Percentiles rank a stretch among this genome's conserved stretches.
Conservation (phyloP, 2,797 vertebrate genomes). For the Acropternis orthonyx region DNA sequence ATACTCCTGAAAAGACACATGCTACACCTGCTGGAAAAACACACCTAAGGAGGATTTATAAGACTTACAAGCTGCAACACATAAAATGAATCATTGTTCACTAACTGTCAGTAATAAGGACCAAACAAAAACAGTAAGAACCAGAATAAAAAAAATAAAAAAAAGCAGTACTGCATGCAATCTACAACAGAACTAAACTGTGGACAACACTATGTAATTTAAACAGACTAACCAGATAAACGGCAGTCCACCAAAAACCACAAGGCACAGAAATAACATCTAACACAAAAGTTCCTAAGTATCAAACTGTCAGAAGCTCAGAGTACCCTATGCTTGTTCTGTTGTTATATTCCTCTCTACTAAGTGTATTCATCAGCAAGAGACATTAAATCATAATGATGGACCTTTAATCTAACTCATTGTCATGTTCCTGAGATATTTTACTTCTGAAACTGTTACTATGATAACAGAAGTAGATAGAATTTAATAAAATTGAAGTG, state of each 20-base stretch:
- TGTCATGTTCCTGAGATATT: background rate
- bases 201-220: background rate
- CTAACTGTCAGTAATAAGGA: background rate
- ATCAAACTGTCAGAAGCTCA: background rate
- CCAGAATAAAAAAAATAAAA: background rate
- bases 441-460: background rate
- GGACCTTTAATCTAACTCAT: background rate
- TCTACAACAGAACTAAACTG: background rate
- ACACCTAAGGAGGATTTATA: background rate
- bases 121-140: background rate
- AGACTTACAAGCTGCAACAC: background rate
- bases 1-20: background rate
- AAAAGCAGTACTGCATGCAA: background rate
- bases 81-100: background rate
- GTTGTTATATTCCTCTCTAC: background rate
- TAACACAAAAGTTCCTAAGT: background rate
- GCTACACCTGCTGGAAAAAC: background rate
- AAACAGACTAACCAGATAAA: background rate
- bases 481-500: background rate
- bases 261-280: background rate
- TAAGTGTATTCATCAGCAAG: background rate
- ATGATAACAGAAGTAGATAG: background rate
- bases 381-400: background rate
- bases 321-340: background rate
- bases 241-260: background rate